Evolutionary conservation across 2,113 vertebrate genomes (phyloP), one percentile per base, ranked within the genome.

Genomic region (Elachura formosa): DNA sequence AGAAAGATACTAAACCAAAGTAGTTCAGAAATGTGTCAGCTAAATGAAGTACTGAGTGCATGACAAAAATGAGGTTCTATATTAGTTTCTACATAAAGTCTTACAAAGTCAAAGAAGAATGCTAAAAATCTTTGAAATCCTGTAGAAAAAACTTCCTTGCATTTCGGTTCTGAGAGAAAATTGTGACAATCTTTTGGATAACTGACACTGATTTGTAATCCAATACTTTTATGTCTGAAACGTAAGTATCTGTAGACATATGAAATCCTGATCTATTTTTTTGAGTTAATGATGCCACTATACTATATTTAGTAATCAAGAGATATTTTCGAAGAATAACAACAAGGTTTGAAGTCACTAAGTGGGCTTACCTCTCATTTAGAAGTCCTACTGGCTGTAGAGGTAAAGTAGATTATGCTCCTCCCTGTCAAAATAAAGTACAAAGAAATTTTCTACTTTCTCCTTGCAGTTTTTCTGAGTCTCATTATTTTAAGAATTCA

Each of bases 401-500:
- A 82, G 22, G n/a, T 84, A 78, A 41, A 87, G 61, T 14, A 89
- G 62, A 36, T 87, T 77, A 52, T 2, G 6, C 43, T 46, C 29
- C 29, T 74, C 72, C 80, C 77, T 83, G 26, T 82, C 48, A 74
- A 31, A 54, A 55, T 33, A 81, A 55, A 40, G 38, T 84, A 68
- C 46, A 89, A 79, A 75, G 40, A 79, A 77, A 91, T 56, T 62
- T 94, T 76, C n/a, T 74, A 36, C 84, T 87, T 95, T 85, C 23
- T 66, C 18, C n/a, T 82, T 48, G 23, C 12, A 62, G 4, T 72
- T 94, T 68, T 91, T 83, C 69, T 61, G 71, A 88, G 24, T 54
- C 15, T 66, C 51, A 63, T 94, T 90, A 90, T 73, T 34, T 90
- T 88, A 96, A 94, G 93, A 96, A 94, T 64, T 52, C 88, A 82